Base-by-base conservation (phyloP, 1,140 invertebrate genomes). In the Papilio polyxenes region DNA sequence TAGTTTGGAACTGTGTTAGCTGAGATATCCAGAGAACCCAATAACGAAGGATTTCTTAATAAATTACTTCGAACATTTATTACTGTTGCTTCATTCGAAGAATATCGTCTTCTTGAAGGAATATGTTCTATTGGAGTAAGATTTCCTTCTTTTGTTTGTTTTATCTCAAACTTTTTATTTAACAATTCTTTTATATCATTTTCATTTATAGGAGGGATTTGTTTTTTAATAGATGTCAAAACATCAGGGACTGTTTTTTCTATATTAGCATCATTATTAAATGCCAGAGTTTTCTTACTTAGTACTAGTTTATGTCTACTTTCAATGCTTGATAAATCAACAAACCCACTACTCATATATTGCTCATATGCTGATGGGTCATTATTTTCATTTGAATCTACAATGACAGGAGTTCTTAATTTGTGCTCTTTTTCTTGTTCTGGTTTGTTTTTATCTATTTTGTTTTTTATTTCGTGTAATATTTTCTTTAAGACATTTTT, bases 21-120 rank as follows among this genome's bases (percentile, higher is more conserved):
- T 9, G 62, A 72, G 5, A 37, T 37, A 72, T 72, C 7, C 62
- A 65, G 62, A 15, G 65, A 37, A 17, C 65, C 65, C 13, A 37
- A 37, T 17, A 37, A 37, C 31, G 65, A 37, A 40, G 65, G 65
- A 72, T 9, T 72, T 37, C 4, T 72, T 72, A 17, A 17, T 37
- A 37, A 13, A 72, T 37, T 15, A 37, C 13, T 37, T 15, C 3
- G 31, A 37, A 4, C 0, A 7, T 72, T 17, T 37, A 13, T 72
- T 37, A 31, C 7, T 10, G 20, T 2, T 72, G 13, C 31, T 40
- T 72, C 65, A 72, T 37, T 72, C 11, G 65, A 72, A 15, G 23
- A 15, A 72, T 72, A 72, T 17, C 65, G 65, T 72, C 65, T 72
- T 5, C 65, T 72, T 17, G 65, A 72, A 72, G 65, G 65, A 15